These are phyloP conservation scores for Acropternis orthonyx DNA, from an alignment of 2,797 vertebrate species.

Conservation along the genomic window DNA sequence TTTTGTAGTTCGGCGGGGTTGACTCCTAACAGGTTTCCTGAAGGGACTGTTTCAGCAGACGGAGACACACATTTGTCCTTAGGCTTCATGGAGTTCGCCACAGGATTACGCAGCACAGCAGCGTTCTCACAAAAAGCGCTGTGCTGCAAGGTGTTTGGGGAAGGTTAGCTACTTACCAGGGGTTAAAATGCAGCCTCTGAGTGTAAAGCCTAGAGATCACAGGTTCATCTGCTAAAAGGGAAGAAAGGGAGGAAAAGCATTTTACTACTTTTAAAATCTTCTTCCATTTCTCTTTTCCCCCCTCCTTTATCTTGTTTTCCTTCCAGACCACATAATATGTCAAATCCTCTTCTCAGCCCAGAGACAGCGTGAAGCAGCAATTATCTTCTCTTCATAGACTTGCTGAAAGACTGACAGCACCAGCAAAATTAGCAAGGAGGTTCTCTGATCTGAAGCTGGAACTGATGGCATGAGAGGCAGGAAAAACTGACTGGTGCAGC, in stretches of 20 bases:
- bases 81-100: background rate
- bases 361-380: slow-evolving; percentile 11
- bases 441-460: background rate
- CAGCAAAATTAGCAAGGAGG: background rate
- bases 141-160: background rate
- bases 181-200: background rate
- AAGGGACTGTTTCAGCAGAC: background rate
- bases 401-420: background rate
- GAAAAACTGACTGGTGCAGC: background rate
- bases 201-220: background rate
- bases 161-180: background rate
- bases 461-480: background rate
- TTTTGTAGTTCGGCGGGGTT: background rate
- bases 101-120: background rate
- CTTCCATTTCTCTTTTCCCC: background rate
- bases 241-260: background rate
- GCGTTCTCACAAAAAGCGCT: background rate
- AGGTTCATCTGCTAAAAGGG: background rate
- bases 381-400: slow-evolving; percentile 28
- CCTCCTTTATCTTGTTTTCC: background rate
- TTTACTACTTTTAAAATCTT: background rate
- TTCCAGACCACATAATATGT: background rate
- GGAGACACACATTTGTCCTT: background rate
- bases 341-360: background rate
- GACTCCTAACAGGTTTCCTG: background rate